Conservation (phyloP, 2,888 invertebrate species). For the Oscheius sp. region DNA sequence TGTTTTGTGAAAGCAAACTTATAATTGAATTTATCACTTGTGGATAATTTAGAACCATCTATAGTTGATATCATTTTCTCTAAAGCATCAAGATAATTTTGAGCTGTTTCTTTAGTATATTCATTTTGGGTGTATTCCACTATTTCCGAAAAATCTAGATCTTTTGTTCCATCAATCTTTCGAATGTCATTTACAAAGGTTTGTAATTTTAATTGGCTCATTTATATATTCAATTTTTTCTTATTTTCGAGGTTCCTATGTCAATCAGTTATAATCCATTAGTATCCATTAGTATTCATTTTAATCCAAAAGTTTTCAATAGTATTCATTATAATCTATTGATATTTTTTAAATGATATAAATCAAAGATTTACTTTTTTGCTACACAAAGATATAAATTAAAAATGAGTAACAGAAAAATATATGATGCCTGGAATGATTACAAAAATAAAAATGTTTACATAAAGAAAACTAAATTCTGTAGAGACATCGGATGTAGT, state of each 20-base stretch:
- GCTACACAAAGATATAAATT: too few relatives aligned
- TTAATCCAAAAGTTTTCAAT: slow-evolving; percentile 24
- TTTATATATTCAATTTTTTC: slow-evolving; percentile 12
- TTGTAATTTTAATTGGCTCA: slow-evolving; percentile 22
- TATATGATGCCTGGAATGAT: too few relatives aligned
- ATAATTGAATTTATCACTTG: slow-evolving; percentile 22
- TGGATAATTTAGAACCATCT: slow-evolving; percentile 16
- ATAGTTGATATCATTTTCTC: slow-evolving; percentile 20
- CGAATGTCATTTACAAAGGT: slow-evolving; percentile 18
- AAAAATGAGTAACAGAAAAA: too few relatives aligned
- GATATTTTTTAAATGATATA: slow-evolving; percentile 26
- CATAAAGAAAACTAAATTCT: too few relatives aligned
- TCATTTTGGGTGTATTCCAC: slow-evolving; percentile 21
- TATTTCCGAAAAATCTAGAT: slow-evolving; percentile 26
- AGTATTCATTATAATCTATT: slow-evolving; percentile 29
- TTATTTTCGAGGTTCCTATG: neutral
- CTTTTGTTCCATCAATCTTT: slow-evolving; percentile 26
- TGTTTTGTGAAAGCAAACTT: slow-evolving; percentile 27
- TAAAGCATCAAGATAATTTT: slow-evolving; percentile 25
- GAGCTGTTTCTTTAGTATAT: slow-evolving; percentile 22
- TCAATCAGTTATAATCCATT: slow-evolving; percentile 19
- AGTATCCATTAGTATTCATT: slow-evolving; percentile 26
- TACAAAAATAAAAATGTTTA: too few relatives aligned
- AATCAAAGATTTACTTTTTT: too few relatives aligned
- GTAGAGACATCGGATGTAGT: neutral